Base-by-base conservation (phyloP, 2,888 invertebrate genomes). In the Abscondita cerata region DNA sequence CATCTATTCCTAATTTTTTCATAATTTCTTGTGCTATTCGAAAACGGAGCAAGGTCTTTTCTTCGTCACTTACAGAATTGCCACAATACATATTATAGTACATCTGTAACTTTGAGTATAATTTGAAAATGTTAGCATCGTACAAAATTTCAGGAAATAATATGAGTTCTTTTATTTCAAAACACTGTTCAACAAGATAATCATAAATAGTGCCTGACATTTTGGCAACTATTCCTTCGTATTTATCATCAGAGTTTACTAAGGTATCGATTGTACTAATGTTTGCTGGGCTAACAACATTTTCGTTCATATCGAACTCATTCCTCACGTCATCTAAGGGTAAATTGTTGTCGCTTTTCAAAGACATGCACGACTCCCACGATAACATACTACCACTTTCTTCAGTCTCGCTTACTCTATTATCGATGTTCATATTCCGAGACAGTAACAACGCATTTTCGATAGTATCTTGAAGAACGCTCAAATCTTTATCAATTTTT, bases 141-240 rank as follows among this genome's bases (percentile, higher is more conserved):
- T 75, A 68, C 5, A 70, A 36, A 3, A 79, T 55, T 69, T 80
- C 79, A 0, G 80, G 78, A 61, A 80, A 78, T 18, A 79, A 48
- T n/a, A 79, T 64, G 9, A 77, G 52, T 51, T 79, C 78, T 20
- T 68, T 73, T 12, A 73, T 54, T 66, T 78, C 76, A 54, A 75
- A 74, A 50, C 76, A 76, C 57, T 78, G 76, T 36, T 76, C 68
- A 5, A 71, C 59, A 44, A 80, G 66, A 72, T 75, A 78, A 16
- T 76, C 75, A 33, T 70, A 69, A 38, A 79, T 70, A 13, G 72
- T 52, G 38, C 71, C 68, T 0, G 72, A 68, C 16, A 78, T 54
- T 61, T 72, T 66, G 2, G 65, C 34, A 12, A 73, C 64, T n/a
- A n/a, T n/a, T n/a, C n/a, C n/a, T n/a, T n/a, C n/a, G n/a, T n/a